Conservation (phyloP, 2,113 vertebrate genomes). For the Plecturocebus donacophilus region DNA sequence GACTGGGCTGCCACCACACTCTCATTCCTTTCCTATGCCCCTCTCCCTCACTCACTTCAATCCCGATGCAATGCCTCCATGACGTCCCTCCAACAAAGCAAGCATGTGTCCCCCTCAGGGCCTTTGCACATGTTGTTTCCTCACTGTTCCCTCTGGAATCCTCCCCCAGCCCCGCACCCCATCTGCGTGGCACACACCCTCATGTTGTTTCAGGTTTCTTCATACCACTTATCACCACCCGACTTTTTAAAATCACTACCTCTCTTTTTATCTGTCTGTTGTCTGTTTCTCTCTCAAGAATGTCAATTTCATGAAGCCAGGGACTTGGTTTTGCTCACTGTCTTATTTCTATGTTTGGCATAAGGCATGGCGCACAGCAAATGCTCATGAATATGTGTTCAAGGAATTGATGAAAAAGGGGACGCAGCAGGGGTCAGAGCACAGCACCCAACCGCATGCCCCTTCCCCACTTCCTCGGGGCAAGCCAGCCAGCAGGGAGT, state of each 20-base stretch:
- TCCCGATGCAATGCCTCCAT: neutral
- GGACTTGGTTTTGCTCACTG: neutral
- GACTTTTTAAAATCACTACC: neutral
- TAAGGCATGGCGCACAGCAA: neutral
- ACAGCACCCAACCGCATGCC: fast-evolving
- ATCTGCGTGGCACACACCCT: neutral
- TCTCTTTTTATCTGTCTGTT: neutral
- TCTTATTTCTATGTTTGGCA: neutral
- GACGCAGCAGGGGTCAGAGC: neutral
- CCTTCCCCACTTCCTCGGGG: neutral
- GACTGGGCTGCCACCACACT: neutral
- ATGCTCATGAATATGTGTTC: neutral
- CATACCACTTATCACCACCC: too few species aligned
- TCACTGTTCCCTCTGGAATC: neutral
- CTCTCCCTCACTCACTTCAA: neutral
- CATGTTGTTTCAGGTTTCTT: neutral
- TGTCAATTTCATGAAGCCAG: neutral
- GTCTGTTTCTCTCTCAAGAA: neutral
- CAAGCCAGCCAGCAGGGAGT: neutral
- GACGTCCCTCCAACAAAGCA: neutral
- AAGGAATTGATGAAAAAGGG: neutral
- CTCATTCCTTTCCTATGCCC: neutral
- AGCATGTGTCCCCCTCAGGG: neutral
- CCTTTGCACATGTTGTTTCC: neutral
- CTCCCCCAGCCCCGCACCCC: neutral